These are phyloP conservation scores for Caenorhabditis doughertyi DNA, from an alignment of 2,888 invertebrate species.

Conservation along the genomic window DNA sequence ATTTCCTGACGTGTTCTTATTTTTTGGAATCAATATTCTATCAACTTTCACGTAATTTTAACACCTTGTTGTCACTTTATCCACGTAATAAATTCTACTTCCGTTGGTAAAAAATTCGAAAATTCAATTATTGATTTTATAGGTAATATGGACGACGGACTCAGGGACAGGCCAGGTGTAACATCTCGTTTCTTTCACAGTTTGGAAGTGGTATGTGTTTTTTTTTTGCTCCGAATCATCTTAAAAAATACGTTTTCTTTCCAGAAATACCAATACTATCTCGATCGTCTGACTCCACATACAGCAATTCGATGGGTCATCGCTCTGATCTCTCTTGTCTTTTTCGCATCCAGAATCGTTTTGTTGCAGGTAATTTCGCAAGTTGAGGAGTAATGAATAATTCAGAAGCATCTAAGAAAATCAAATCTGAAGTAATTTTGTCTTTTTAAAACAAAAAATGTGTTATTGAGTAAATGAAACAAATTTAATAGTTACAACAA, in stretches of 20 bases:
- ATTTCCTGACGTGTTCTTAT: slow-evolving; percentile 60
- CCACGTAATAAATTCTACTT: background rate
- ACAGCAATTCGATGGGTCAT: slow-evolving; percentile 80
- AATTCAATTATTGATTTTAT: background rate
- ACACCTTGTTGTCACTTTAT: slow-evolving; percentile 3
- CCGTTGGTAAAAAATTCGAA: background rate
- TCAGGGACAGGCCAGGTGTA: slow-evolving; percentile 79
- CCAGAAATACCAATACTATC: slow-evolving; percentile 82
- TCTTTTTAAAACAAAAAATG: background rate
- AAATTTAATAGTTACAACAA: no score
- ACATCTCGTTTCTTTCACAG: slow-evolving; percentile 77
- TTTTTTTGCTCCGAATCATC: background rate
- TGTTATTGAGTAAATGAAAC: background rate
- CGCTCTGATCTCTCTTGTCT: slow-evolving; percentile 73
- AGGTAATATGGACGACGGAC: slow-evolving; percentile 79
- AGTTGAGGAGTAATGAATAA: background rate
- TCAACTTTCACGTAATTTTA: slow-evolving; percentile 28
- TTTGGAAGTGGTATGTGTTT: slow-evolving; percentile 76
- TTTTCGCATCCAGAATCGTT: slow-evolving; percentile 78
- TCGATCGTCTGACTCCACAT: slow-evolving; percentile 82
- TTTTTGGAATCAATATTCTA: slow-evolving; percentile 45
- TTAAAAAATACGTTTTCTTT: slow-evolving; percentile 42
- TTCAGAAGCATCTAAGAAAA: background rate
- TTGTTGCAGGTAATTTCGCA: slow-evolving; percentile 75
- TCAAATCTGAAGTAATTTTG: background rate